These are phyloP conservation scores for Bergia puertoricense DNA, from an alignment of 92 coral and sea anemone genomes.

Conservation along the genomic window DNA sequence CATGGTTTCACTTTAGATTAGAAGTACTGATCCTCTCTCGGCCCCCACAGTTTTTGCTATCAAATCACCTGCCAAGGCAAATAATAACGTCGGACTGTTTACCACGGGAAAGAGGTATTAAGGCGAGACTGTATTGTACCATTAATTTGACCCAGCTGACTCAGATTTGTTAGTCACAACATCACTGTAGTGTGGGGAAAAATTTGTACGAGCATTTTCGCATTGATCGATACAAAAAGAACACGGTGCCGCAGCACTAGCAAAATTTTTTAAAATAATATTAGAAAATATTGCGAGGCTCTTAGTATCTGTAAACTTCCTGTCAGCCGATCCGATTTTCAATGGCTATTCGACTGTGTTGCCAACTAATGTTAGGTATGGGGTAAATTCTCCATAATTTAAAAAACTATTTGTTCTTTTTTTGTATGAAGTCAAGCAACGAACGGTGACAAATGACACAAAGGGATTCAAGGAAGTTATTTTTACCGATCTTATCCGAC, in stretches of 20 bases:
- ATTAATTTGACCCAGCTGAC: neutral
- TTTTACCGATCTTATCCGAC: too few relatives aligned
- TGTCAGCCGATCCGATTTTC: neutral
- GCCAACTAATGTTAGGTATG: neutral
- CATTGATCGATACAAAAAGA: neutral
- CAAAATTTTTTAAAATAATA: too few relatives aligned
- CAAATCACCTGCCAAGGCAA: neutral
- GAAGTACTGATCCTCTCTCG: neutral
- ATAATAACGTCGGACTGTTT: neutral
- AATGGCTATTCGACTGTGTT: neutral
- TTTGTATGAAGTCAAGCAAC: neutral
- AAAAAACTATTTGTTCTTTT: neutral
- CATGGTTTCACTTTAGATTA: neutral
- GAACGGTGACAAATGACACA: neutral
- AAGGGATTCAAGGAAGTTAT: too few relatives aligned
- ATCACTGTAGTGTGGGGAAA: neutral
- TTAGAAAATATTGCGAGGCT: too few relatives aligned
- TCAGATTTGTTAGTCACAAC: neutral
- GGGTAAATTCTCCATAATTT: neutral
- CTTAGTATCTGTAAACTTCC: neutral
- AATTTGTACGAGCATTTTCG: neutral
- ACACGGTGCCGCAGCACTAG: neutral
- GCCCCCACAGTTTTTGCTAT: neutral
- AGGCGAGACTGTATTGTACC: neutral
- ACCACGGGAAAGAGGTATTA: neutral